Evolutionary conservation across 2,113 vertebrate genomes (phyloP), one percentile per base, ranked within the genome.

Genomic region (Sinosuthora webbiana): DNA sequence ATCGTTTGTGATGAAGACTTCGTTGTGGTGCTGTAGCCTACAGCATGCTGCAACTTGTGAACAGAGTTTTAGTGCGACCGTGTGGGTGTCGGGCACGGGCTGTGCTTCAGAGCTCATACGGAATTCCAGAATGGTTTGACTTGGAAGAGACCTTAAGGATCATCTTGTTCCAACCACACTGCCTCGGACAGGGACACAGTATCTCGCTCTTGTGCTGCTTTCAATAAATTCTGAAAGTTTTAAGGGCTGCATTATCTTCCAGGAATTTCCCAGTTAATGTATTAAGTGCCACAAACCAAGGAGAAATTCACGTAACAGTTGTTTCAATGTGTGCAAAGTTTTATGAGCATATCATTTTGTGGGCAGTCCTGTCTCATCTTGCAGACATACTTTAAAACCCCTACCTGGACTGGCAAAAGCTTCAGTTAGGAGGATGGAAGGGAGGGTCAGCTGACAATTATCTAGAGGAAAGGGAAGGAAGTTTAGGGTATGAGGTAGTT

Each of bases 21-120:
- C 1, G 5, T 13, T 27, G 30, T 44, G 69, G 42, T 33, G 33
- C 47, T 28, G 44, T 44, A 68, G 81, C 84, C 68, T 47, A 4
- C 19, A 11, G 42, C 42, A 0, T 11, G 64, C 73, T 13, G 17
- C 5, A 2, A 0, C 37, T 63, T 41, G 25, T 8, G 31, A 37
- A 5, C 31, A 14, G 59, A 13, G 53, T 27, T 44, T 23, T 21
- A 21, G 31, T 44, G 71, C 22, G 59, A 1, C 20, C 10, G 50
- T 41, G 39, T 22, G 47, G 52, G 42, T 25, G 1, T 5, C 6
- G 62, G 42, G 44, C 56, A 21, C 33, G 1, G 7, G 10, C 42
- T 16, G 42, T 22, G 30, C 33, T 65, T 37, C 19, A 28, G 64
- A 37, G 7, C 7, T 57, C 7, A 0, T 19, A 37, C 1, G 13